Conservation (phyloP, 2,888 invertebrate species). For the Linyphia triangularis region DNA sequence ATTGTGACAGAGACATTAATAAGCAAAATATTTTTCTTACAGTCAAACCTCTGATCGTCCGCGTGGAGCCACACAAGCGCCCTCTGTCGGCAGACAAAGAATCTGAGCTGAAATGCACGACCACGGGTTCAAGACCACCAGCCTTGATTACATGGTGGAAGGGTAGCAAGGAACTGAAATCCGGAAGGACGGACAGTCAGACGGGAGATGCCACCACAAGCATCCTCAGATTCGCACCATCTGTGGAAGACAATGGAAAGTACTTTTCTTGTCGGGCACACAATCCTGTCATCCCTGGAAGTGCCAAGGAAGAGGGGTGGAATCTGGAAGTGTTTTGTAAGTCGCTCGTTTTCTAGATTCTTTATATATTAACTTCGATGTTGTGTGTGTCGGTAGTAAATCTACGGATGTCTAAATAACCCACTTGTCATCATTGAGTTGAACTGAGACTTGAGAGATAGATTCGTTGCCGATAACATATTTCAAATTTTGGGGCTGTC, state of each 20-base stretch:
- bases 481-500: too few species aligned
- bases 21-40: constrained; percentile 78
- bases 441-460: too few species aligned
- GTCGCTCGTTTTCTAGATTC: neutral
- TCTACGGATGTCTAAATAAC: too few species aligned
- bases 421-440: too few species aligned
- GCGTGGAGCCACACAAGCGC: constrained; percentile 89
- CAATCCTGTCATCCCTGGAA: constrained; percentile 76
- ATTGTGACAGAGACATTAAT: too few species aligned
- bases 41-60: constrained; percentile 90
- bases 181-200: constrained; percentile 58
- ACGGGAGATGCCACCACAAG: constrained; percentile 75
- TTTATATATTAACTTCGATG: neutral
- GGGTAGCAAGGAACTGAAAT: constrained; percentile 81
- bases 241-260: constrained; percentile 77
- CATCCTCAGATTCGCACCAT: constrained; percentile 76
- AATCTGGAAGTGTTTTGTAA: constrained; percentile 77
- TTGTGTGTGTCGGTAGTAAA: too few species aligned
- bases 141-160: constrained; percentile 92
- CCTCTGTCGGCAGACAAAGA: constrained; percentile 90
- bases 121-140: constrained; percentile 90
- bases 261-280: constrained; percentile 82
- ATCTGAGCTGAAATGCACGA: constrained; percentile 90
- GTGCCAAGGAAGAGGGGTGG: constrained; percentile 77
- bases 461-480: too few species aligned